Conservation (phyloP, 2,888 invertebrate genomes). For the Ferrisia virgata region DNA sequence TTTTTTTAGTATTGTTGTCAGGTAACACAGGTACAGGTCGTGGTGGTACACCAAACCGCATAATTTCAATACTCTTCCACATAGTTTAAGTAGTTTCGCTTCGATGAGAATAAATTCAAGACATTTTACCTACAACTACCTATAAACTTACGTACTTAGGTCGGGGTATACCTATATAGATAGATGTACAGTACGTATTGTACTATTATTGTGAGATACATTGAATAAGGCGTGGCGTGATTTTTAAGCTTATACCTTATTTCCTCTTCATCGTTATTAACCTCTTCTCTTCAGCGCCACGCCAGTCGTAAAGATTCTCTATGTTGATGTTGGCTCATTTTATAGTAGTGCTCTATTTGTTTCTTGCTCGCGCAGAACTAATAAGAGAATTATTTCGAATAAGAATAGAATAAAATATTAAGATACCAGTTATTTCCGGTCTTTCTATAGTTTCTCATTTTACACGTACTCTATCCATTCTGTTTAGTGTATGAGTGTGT, state of each 20-base stretch:
- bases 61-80: neutral
- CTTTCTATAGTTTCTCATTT: slow-evolving; percentile 3
- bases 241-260: neutral
- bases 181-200: no score
- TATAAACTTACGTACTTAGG: no score
- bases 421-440: slow-evolving; percentile 29
- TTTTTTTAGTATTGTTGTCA: no score
- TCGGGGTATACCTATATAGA: no score
- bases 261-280: neutral
- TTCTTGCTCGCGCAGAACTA: slow-evolving; percentile 24
- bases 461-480: neutral
- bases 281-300: neutral
- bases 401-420: slow-evolving; percentile 22
- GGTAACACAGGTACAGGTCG: no score
- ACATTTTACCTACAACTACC: no score
- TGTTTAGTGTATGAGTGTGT: neutral
- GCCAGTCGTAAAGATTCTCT: neutral
- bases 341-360: slow-evolving; percentile 15
- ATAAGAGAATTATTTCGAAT: slow-evolving; percentile 30
- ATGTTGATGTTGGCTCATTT: neutral
- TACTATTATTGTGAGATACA: neutral
- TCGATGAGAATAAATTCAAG: neutral
- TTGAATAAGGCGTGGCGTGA: neutral
- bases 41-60: neutral
- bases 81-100: neutral